Percentiles rank a stretch among this genome's conserved stretches.
These are phyloP conservation scores for Rhopalosiphum padi DNA, from an alignment of 1,140 invertebrate species.

Conservation along the genomic window DNA sequence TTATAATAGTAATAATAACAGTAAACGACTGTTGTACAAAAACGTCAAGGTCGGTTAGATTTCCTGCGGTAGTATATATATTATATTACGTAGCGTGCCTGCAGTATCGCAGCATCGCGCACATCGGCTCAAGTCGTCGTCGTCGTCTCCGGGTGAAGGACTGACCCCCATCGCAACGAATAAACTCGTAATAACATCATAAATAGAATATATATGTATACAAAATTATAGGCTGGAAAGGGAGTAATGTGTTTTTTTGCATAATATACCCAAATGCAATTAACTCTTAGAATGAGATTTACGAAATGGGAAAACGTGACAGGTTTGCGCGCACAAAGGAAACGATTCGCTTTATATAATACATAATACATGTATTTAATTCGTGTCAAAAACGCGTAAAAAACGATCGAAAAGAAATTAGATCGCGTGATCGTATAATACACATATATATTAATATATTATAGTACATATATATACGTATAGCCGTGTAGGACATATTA, in stretches of 20 bases:
- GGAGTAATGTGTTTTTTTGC: neutral
- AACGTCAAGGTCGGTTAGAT: slow-evolving; percentile 24
- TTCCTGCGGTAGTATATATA: neutral
- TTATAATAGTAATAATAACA: slow-evolving; percentile 24
- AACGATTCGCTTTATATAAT: neutral
- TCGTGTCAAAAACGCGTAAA: neutral
- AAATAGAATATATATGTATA: neutral
- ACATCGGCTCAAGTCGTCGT: neutral
- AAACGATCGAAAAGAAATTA: slow-evolving; percentile 43
- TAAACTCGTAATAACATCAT: neutral
- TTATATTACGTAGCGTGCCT: neutral
- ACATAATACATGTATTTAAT: neutral
- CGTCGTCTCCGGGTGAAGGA: slow-evolving; percentile 24
- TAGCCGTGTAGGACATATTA: neutral
- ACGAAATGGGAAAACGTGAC: slow-evolving; percentile 30
- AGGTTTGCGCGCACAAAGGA: slow-evolving; percentile 8
- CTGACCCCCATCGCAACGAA: neutral
- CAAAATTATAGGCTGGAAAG: neutral
- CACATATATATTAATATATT: no score
- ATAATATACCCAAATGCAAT: neutral
- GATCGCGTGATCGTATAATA: neutral
- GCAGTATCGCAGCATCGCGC: neutral
- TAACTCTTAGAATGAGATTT: slow-evolving; percentile 27
- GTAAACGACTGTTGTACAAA: neutral
- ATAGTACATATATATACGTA: neutral